Percentiles rank a stretch among this genome's conserved stretches.
These are phyloP conservation scores for Acrocyrtus sp. DNA, from an alignment of 2,888 invertebrate species.

Conservation along the genomic window DNA sequence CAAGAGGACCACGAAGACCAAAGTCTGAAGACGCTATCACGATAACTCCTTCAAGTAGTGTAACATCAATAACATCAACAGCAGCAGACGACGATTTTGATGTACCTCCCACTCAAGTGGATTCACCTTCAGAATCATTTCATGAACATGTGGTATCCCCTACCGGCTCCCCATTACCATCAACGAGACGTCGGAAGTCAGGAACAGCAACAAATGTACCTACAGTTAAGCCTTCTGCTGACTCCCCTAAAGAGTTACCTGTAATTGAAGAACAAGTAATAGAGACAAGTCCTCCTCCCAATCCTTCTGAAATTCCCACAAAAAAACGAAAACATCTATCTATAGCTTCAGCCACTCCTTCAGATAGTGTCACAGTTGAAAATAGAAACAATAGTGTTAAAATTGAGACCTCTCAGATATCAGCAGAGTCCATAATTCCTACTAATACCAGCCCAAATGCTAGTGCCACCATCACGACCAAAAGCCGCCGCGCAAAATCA, in stretches of 20 bases:
- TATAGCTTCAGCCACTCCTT: not conserved
- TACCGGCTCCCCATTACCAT: no score
- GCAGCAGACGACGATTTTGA: not conserved
- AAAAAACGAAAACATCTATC: conserved; percentile 27
- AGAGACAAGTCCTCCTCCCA: not conserved
- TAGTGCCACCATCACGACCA: not conserved
- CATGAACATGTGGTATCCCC: no score
- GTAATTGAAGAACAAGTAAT: not conserved
- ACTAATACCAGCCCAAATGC: no score
- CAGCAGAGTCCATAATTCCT: no score
- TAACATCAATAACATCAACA: not conserved
- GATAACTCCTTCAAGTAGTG: not conserved
- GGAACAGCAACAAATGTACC: conserved; percentile 17
- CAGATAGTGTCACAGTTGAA: no score
- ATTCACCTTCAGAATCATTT: not conserved
- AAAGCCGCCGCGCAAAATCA: conserved; percentile 31
- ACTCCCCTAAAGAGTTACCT: conserved; percentile 11
- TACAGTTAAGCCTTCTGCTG: conserved; percentile 4
- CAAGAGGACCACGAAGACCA: conserved; percentile 22
- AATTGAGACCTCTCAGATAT: no score
- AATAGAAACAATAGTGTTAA: no score
- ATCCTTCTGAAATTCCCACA: no score
- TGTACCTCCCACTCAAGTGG: no score
- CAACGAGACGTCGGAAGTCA: conserved; percentile 29
- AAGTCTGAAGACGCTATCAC: conserved; percentile 26